A percentile compares a stretch with the other conserved stretches of the same genome.
Conservation (phyloP, 2,113 vertebrate species). For the Leuciscus idus region DNA sequence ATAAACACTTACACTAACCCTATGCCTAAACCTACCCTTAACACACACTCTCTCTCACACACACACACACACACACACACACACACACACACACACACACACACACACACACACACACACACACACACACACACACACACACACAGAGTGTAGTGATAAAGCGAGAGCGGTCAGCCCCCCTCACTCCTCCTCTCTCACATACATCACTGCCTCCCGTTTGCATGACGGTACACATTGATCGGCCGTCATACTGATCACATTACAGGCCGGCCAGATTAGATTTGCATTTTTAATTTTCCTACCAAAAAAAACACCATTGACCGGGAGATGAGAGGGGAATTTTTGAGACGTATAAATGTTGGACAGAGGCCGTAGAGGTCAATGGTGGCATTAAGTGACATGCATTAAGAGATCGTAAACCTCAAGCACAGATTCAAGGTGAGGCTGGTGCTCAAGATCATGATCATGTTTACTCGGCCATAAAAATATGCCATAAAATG, state of each 20-base stretch:
- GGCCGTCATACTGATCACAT: conserved; percentile 83
- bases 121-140: conserved; percentile 31
- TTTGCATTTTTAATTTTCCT: conserved; percentile 93
- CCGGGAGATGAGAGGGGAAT: conserved; percentile 58
- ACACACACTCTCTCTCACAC: no score
- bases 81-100: no score
- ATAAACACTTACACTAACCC: no score
- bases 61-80: no score
- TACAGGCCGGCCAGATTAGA: conserved; percentile 86
- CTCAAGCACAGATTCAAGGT: background rate
- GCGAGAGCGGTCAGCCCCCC: conserved; percentile 76
- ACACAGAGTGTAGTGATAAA: conserved; percentile 78
- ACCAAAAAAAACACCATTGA: conserved; percentile 69
- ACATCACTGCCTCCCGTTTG: conserved; percentile 72
- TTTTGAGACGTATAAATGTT: conserved; percentile 45
- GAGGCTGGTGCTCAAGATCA: conserved; percentile 8
- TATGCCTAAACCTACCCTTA: no score
- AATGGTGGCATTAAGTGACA: conserved; percentile 20
- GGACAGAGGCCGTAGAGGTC: conserved; percentile 47
- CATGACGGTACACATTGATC: conserved; percentile 80
- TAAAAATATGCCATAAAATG: background rate
- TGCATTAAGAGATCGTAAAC: background rate
- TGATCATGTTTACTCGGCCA: conserved; percentile 13
- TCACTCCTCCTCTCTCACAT: conserved; percentile 76
- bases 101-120: background rate